Base-by-base conservation (phyloP, 2,797 vertebrate genomes). In the Dermochelys coriacea region DNA sequence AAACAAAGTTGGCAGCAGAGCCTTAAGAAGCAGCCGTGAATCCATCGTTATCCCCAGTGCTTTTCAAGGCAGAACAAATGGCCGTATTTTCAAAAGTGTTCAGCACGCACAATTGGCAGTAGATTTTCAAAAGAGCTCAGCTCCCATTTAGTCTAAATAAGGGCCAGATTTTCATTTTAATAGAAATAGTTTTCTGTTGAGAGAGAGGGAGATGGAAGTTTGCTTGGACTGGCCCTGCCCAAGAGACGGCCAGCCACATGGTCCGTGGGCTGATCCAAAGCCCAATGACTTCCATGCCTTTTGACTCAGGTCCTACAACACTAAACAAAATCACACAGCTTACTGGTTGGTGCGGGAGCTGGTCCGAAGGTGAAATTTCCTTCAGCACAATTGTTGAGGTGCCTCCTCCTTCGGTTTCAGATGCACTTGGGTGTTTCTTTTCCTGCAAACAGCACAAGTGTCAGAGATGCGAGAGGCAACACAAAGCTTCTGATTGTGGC, bases 221-320 rank as follows among this genome's bases (percentile, higher is more conserved):
- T 90, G 91, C 92, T 94, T 91, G 93, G 83, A 86, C 95, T 95
- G 94, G 96, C 96, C 97, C 96, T 97, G 96, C 96, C 95, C 95
- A 47, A 79, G 87, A 61, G 71, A 95, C 89, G 92, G 1, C 80
- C 0, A 71, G 88, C 88, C 93, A 75, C 94, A 94, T 89, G 96
- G 92, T 94, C 3, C 8, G 83, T 89, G 82, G 95, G 79, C 93
- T 95, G 93, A 23, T 95, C 94, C 95, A 85, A 57, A 86, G 92
- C 92, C 95, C 6, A 23, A 85, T 16, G 93, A 78, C 89, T 91
- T 21, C 51, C 23, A 15, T 0, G 0, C 74, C 1, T 8, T 14
- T 71, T 16, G 80, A 21, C 47, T 85, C 85, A 49, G 29, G 1
- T 84, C 90, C 29, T 29, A 1, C 29, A 0, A 59, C 0, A 1